These are phyloP conservation scores for Orthonyx spaldingii DNA, from an alignment of 2,113 vertebrate genomes.

Conservation along the genomic window DNA sequence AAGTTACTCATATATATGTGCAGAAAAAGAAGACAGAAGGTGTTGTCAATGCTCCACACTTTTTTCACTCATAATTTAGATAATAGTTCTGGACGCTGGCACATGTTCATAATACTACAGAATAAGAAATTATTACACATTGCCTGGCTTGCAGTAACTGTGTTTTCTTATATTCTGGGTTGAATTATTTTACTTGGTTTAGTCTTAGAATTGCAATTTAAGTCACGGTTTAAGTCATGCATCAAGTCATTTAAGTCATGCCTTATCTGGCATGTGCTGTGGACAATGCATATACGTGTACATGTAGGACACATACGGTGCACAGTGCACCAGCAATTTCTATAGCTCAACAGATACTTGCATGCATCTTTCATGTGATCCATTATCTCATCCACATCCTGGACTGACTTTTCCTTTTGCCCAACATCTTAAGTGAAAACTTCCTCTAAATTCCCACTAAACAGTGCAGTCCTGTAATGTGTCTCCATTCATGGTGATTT, in stretches of 20 bases:
- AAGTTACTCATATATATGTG: background rate
- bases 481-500: background rate
- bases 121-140: background rate
- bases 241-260: background rate
- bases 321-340: fast-evolving
- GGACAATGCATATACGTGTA: too few species aligned
- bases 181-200: background rate
- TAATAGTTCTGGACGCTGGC: background rate
- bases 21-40: background rate
- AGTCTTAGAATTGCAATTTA: background rate
- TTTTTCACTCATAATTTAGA: background rate
- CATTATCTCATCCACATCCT: background rate
- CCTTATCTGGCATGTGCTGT: background rate
- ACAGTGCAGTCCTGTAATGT: fast-evolving
- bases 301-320: too few species aligned
- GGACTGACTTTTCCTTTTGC: background rate
- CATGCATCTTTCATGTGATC: background rate
- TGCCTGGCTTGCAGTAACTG: background rate
- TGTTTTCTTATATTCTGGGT: background rate
- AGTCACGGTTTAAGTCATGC: too few species aligned
- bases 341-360: background rate
- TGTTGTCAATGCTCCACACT: background rate
- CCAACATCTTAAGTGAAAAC: background rate
- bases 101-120: background rate
- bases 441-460: background rate